Base-by-base conservation (phyloP, 2,888 invertebrate genomes). In the Cylloceria caligata region DNA sequence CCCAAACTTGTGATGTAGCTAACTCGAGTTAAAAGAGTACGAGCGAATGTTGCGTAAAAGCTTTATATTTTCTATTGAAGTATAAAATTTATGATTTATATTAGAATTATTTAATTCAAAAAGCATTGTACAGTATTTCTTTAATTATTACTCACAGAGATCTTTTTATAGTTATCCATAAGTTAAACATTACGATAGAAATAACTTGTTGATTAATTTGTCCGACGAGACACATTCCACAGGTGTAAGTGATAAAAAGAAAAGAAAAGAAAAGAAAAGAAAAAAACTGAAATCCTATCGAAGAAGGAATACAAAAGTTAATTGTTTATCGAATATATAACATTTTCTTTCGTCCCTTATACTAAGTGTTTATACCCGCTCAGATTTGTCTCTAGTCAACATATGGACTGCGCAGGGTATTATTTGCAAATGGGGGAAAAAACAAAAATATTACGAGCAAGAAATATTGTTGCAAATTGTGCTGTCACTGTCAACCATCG, bases 391-490 rank as follows among this genome's bases (percentile, higher is more conserved):
- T 86, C 87, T 88, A 88, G 88, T 89, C 88, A 87, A 75, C 81
- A 67, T 77, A 82, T 84, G 86, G 83, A 85, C 86, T 86, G 80
- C 85, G 87, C 88, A 87, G 87, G 88, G 86, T 87, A 86, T 76
- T 79, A 86, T 85, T 83, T 87, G 83, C 85, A 83, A 84, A 49
- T 80, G 83, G 68, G 55, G 75, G 83, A 71, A 57, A 45, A 65
- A 42, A 79, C 78, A 45, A 34, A 21, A 68, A 73, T 73, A 78
- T 77, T 69, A 27, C 7, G 30, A 52, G 64, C 67, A 71, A 47
- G 77, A 83, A 85, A 82, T 86, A 88, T 89, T 87, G 89, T 89
- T 89, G 86, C 86, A 81, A 87, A 85, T 84, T 74, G 87, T 81
- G 85, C 85, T 83, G 86, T 82, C 84, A 86, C 84, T 86, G 86